Evolutionary conservation across 2,797 vertebrate genomes (phyloP), one percentile per base, ranked within the genome.

Genomic region (Sebastes matsubarae): DNA sequence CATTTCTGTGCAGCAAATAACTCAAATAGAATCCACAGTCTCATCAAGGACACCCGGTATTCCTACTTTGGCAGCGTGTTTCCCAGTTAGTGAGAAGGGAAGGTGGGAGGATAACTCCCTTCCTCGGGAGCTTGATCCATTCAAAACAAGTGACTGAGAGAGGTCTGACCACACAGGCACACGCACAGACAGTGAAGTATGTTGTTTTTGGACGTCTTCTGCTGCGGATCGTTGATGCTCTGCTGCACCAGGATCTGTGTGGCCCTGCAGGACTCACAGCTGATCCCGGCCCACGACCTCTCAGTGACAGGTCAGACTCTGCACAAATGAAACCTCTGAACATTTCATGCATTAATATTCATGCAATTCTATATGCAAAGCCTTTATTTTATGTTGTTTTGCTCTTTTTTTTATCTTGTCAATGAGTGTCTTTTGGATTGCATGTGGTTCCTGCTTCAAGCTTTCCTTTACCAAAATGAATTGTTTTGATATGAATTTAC

Each of bases 41-140:
- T 74, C 68, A 84, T 80, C 95, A 96, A 96, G 94, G 95, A 90
- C 93, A 72, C 52, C 55, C 3, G 11, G 57, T 65, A 24, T 75
- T 87, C 68, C 69, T 88, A 69, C 88, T 88, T 90, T 93, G 89
- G 89, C 88, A 76, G 70, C 9, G 3, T 75, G 77, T 55, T 71
- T 42, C 42, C 42, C 32, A 14, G 80, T 71, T 34, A 29, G 70
- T 76, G 75, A 85, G 79, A 87, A 79, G 75, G 67, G 82, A 80
- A 86, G 72, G 88, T 80, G 76, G 80, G 83, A 81, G 86, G 57
- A 85, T 83, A 87, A 88, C 84, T 77, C 86, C 65, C 73, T 71
- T 84, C 69, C 76, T 72, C 63, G 3, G 20, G 76, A 77, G 66
- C 60, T 77, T 80, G 71, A 85, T 73, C 64, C 72, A 54, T 88